phyloP scores from a whole-genome alignment of 2,797 vertebrate species.

The Morus bassanus region DNA sequence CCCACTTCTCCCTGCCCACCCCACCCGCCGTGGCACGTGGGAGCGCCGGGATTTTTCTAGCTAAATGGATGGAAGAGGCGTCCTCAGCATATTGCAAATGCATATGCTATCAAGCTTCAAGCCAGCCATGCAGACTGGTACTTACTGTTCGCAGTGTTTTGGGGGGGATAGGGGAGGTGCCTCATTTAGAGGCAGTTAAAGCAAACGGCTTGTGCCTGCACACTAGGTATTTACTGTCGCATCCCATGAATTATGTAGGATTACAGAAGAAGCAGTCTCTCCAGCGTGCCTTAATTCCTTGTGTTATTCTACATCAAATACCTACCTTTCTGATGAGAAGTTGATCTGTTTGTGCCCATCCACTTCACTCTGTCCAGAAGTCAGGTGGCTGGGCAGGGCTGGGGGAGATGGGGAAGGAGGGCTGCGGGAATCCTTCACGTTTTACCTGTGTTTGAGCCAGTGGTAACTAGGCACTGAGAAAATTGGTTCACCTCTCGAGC shows the following conservation, averaged over 20 bases:
- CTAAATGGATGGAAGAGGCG: not conserved
- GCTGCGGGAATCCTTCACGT: not conserved
- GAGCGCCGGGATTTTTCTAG: not conserved
- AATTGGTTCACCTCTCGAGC: not conserved
- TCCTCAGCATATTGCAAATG: not conserved
- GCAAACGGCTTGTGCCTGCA: slow-evolving; percentile 46
- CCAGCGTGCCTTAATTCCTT: slow-evolving; percentile 56
- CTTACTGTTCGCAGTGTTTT: not conserved
- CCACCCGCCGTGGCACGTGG: fast-evolving
- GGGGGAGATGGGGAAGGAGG: not conserved
- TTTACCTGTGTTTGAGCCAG: not conserved
- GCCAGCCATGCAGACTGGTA: not conserved
- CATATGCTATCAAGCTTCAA: fast-evolving
- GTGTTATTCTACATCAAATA: not conserved
- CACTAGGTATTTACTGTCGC: slow-evolving; percentile 10
- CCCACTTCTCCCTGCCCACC: not conserved
- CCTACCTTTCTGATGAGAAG: not conserved
- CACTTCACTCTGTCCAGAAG: not conserved
- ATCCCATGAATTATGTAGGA: slow-evolving; percentile 62
- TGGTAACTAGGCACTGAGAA: not conserved
- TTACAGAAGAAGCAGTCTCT: slow-evolving; percentile 59
- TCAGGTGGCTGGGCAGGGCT: not conserved
- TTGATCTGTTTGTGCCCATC: not conserved
- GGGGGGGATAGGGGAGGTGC: not conserved
- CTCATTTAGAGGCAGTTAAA: not conserved